Evolutionary conservation across 2,888 invertebrate species (phyloP), one percentile per base, ranked within the genome.

Genomic region (Lymantria monacha): DNA sequence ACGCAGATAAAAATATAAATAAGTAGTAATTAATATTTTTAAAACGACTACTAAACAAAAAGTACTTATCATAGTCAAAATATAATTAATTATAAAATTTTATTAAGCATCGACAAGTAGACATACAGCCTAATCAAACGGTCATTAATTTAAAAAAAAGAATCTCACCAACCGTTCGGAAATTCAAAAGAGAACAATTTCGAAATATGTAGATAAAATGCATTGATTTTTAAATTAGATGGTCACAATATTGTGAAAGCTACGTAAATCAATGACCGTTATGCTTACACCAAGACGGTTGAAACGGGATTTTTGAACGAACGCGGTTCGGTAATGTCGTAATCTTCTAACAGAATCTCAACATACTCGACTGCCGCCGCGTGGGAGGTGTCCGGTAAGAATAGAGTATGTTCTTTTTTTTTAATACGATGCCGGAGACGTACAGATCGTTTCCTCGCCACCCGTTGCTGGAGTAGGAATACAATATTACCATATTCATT

Each of bases 271-370:
- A 46, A n/a, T 10, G 22, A 48, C 49, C 45, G 49, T 42, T 49
- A 45, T 15, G n/a, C 7, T 8, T 7, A 13, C 13, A n/a, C n/a
- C n/a, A 30, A 43, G 13, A 10, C 49, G 13, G 44, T 44, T 49
- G 13, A 14, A 45, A 44, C 49, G 44, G 44, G 33, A 33, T 41
- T 22, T 41, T 38, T 12, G 11, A 48, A 48, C 33, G 38, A 48
- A 15, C 43, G 37, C 40, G 38, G 31, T 1, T 36, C 37, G 22
- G 22, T 30, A 22, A 44, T 43, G 7, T 40, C 15, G n/a, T 42
- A 11, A 38, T 31, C 22, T 43, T 33, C 7, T 11, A n/a, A n/a
- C 12, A 13, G 14, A 14, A 33, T 33, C 33, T 33, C 33, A 33
- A 33, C 33, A 22, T 22, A 3, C 22, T 22, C 22, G 22, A 22